These are phyloP conservation scores for Oryctolagus cuniculus DNA, from an alignment of 2,113 vertebrate species.

Conservation along the genomic window mOryCun1.1 NC_091435.1:34164001-34164500, in stretches of 20 bases:
- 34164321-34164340: background rate
- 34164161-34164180: background rate
- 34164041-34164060: background rate
- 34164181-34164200: background rate
- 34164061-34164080: background rate
- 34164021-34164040: background rate
- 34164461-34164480: background rate
- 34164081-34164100: slow-evolving; percentile 3
- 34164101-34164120: background rate
- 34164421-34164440: background rate
- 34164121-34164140: slow-evolving; percentile 2
- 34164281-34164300: background rate
- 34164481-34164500: background rate
- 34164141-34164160: background rate
- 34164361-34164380: background rate
- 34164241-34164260: background rate
- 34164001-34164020: slow-evolving; percentile 26
- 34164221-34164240: slow-evolving; percentile 25
- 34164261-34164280: background rate
- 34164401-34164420: slow-evolving; percentile 20
- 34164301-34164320: background rate
- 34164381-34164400: background rate
- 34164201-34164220: background rate
- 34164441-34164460: background rate
- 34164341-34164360: slow-evolving; percentile 50